phyloP scores from a whole-genome alignment of 2,113 vertebrate species.

The Poeciliopsis turrubarensis region DNA sequence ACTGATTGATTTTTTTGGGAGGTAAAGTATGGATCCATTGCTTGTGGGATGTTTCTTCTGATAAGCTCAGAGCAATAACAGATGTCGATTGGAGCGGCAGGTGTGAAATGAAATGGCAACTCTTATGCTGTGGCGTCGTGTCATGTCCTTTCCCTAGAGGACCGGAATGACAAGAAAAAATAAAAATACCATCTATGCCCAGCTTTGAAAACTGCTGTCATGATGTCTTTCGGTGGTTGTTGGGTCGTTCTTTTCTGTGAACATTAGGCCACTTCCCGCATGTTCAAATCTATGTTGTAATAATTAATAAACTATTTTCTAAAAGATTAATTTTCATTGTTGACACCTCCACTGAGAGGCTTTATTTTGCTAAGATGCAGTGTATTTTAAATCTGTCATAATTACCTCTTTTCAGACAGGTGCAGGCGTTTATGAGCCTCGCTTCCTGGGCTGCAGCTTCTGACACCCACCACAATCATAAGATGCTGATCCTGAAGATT shows the following conservation, averaged over 20 bases:
- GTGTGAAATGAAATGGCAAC: background rate
- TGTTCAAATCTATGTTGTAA: background rate
- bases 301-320: background rate
- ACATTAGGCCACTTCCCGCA: background rate
- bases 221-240: background rate
- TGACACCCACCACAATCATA: too few species aligned
- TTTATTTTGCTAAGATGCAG: background rate
- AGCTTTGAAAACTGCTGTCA: constrained; percentile 8
- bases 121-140: background rate
- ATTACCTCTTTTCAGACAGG: too few species aligned
- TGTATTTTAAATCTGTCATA: background rate
- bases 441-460: too few species aligned
- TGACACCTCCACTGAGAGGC: background rate
- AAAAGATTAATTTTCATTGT: background rate
- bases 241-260: background rate
- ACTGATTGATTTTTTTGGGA: background rate
- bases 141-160: background rate
- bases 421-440: too few species aligned
- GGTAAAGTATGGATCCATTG: constrained; percentile 2
- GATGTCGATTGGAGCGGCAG: background rate
- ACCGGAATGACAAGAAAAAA: background rate
- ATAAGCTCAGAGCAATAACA: background rate
- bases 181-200: background rate
- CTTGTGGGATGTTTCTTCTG: background rate
- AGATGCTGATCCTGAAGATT: too few species aligned